Base-by-base conservation (phyloP, 2,113 vertebrate species). In the Rutilus rutilus region DNA sequence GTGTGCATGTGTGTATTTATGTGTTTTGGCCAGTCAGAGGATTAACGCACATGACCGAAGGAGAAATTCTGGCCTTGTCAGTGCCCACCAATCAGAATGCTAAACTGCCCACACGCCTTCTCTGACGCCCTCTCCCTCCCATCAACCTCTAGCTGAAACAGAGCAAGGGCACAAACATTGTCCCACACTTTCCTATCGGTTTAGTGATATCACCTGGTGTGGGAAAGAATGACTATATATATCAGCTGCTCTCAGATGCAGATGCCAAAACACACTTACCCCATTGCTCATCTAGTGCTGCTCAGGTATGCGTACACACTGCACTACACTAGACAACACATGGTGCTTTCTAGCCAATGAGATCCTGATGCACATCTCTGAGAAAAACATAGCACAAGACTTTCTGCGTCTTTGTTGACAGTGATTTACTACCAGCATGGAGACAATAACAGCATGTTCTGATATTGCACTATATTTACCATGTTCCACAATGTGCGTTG, bases 41-140 rank as follows among this genome's bases (percentile, higher is more conserved):
- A 83, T 64, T 21, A 7, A 27, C 89, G 78, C 89, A 76, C 88
- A 88, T 87, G 45, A 50, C 87, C 42, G 73, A 85, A 73, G 87
- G 86, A 89, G 89, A 90, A 90, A 85, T 47, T 78, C n/a, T 82
- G n/a, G 57, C 86, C 78, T 82, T 69, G 78, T 67, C 8, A 17
- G 42, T 77, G 45, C 90, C 87, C 50, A 85, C 94, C 95, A 95
- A 95, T 95, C 77, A 86, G n/a, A 54, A 73, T 45, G 9, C 21
- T 64, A 0, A 10, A 21, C 47, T 80, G 25, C 23, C 59, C 76
- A 64, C 93, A 95, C 93, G 87, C 94, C 94, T 93, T 91, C 90
- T 42, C 27, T 4, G 3, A 64, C 23, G n/a, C 0, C 79, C 15
- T 83, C 75, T 33, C 71, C 89, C 7, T 79, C 90, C 91, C 89